Evolutionary conservation across 1,140 invertebrate genomes (phyloP).

Genomic region (Plectrocnemia conspersa): DNA sequence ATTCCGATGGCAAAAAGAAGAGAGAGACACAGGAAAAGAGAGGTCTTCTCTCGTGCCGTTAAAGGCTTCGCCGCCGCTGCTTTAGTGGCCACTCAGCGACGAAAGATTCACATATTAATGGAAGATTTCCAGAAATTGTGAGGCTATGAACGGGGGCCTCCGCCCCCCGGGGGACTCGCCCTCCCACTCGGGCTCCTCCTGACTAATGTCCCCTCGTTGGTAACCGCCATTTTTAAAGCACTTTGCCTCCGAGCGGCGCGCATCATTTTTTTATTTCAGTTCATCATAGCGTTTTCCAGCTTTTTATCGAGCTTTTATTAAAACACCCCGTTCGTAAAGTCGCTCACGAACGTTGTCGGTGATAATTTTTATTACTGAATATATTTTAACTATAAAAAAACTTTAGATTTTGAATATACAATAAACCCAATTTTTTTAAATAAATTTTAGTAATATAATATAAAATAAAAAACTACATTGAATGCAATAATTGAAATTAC

Average conservation of each 20-base stretch:
- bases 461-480: constrained; percentile 3
- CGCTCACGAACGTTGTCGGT: background rate
- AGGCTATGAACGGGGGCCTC: background rate
- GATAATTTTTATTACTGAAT: too few relatives aligned
- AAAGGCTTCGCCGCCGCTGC: constrained; percentile 4
- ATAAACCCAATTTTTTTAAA: too few relatives aligned
- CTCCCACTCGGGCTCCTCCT: constrained; percentile 4
- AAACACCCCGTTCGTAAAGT: constrained; percentile 25
- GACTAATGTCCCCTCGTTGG: constrained; percentile 31
- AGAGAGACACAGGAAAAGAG: background rate
- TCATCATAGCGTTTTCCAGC: constrained; percentile 33
- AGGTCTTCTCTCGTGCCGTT: background rate
- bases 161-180: background rate
- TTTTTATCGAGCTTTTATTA: constrained; percentile 36
- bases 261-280: constrained; percentile 35
- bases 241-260: constrained; percentile 26
- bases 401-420: too few relatives aligned
- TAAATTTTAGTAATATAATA: background rate
- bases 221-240: constrained; percentile 36
- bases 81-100: constrained; percentile 18
- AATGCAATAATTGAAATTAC: background rate
- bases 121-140: constrained; percentile 20
- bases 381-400: too few relatives aligned
- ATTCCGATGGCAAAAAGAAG: too few relatives aligned
- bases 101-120: constrained; percentile 27